Evolutionary conservation across 2,797 vertebrate genomes (phyloP).

Genomic region (Octomys mimax): DNA sequence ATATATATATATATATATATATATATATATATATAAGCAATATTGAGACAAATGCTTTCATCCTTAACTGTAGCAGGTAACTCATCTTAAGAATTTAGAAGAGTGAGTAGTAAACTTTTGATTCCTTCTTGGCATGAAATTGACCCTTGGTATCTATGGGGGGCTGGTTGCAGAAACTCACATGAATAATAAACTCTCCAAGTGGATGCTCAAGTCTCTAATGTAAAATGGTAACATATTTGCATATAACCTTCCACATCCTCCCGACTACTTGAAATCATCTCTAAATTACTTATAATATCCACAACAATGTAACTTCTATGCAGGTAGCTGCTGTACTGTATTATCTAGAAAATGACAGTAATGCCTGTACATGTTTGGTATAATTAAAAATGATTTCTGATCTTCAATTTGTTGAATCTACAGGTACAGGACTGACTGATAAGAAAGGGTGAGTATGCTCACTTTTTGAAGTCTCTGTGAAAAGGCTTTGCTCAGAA

Average conservation of each 20-base stretch:
- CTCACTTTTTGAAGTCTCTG: neutral
- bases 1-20: too few relatives aligned
- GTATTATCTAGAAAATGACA: neutral
- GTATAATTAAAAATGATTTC: neutral
- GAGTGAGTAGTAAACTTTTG: slow-evolving; percentile 10
- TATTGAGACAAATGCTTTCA: slow-evolving; percentile 8
- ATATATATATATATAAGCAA: neutral
- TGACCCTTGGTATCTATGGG: neutral
- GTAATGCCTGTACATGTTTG: neutral
- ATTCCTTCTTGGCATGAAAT: neutral
- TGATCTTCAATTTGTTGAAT: neutral
- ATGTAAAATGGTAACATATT: neutral
- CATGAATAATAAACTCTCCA: neutral
- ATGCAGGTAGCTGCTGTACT: neutral
- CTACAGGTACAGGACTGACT: neutral
- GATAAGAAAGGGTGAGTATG: neutral
- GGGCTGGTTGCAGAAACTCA: neutral
- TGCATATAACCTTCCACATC: neutral
- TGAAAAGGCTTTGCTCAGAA: neutral
- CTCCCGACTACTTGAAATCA: neutral
- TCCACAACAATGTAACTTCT: neutral
- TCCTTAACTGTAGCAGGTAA: neutral
- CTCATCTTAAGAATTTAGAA: neutral
- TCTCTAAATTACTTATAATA: neutral
- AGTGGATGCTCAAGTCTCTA: neutral